Conservation (phyloP, 2,797 vertebrate species). For the Hippopotamyrus pictus region DNA sequence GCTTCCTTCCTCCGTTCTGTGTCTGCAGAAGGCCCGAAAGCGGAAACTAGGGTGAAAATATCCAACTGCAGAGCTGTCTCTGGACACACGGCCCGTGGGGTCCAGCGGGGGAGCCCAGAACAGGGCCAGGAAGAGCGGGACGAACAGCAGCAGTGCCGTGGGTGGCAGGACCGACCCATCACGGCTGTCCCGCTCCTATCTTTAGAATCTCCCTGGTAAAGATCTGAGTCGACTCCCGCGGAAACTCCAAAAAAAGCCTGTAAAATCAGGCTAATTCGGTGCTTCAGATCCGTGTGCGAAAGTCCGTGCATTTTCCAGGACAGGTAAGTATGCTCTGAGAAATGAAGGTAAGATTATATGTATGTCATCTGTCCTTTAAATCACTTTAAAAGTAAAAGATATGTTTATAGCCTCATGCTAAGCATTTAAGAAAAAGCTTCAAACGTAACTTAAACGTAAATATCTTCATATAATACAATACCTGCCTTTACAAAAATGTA, state of each 20-base stretch:
- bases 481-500: background rate
- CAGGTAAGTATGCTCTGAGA: background rate
- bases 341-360: background rate
- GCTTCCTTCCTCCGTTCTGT: background rate
- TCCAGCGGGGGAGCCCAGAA: background rate
- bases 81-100: background rate
- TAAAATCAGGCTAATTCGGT: background rate
- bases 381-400: background rate
- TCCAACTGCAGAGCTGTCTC: background rate
- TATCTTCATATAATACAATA: background rate
- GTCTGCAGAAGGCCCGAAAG: background rate
- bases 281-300: background rate
- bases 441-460: background rate
- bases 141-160: background rate
- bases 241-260: background rate
- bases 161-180: background rate
- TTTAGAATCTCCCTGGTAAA: background rate
- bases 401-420: background rate
- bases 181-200: background rate
- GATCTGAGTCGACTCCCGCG: background rate
- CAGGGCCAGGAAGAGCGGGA: background rate
- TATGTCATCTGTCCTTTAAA: background rate
- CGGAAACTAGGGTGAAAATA: background rate
- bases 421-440: background rate
- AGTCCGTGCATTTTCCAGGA: background rate